Base-by-base conservation (phyloP, 2,113 vertebrate genomes). In the Paedocypris sp. region DNA sequence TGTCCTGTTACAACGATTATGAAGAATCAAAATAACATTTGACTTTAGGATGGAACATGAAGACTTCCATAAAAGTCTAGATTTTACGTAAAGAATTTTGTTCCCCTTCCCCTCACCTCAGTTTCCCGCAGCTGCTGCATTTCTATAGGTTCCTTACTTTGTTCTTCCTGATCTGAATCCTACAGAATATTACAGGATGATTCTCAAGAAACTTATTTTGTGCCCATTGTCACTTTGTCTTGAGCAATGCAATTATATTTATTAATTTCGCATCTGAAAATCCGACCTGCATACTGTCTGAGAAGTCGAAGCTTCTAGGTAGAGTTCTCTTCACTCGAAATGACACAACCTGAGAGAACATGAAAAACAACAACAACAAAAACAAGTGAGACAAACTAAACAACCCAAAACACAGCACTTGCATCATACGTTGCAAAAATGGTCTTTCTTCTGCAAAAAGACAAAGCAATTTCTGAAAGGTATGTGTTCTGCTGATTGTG, bases 281-380 rank as follows among this genome's bases (percentile, higher is more conserved):
- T 42, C 26, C 2, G 36, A 83, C 82, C 79, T 76, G 57, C 4
- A 59, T 12, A 33, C 19, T 35, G 13, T 20, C 3, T 2, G 4
- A 36, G 2, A 49, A 0, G n/a, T 64, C 70, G 2, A 75, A 53
- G 2, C 51, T 47, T 64, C 19, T 71, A 33, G 77, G 71, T 58
- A 78, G 68, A 4, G 76, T 83, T 65, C 39, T 76, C 65, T 75
- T 85, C 60, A 85, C 51, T 69, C 73, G 47, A 69, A 83, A 85
- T 0, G 81, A 85, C 15, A 77, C 68, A 3, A 82, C 73, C 82
- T 84, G 54, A 57, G 35, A 29, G 56, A 13, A 60, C 4, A 2
- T 18, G 10, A 31, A 29, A 45, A 35, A 19, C 11, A 36, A 42
- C 16, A 33, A 5, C 3, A 36, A 4, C 4, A 1, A 36, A 4